phyloP scores from a whole-genome alignment of 1,140 invertebrate genomes.

The Chymomyza costata region DNA sequence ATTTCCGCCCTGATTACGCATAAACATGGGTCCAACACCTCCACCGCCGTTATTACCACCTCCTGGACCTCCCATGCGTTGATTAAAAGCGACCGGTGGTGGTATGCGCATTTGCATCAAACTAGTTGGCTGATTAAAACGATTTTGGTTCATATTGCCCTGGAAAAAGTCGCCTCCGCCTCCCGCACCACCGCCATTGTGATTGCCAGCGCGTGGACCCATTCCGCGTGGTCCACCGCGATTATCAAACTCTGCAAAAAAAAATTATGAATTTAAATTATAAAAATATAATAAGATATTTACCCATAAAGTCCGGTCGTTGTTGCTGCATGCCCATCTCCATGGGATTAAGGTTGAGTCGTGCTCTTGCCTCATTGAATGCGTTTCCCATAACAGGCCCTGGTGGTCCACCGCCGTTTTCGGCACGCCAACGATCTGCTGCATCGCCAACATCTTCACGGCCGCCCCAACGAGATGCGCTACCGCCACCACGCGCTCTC shows the following conservation, averaged over 20 bases:
- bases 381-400: slow-evolving; percentile 19
- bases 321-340: slow-evolving; percentile 31
- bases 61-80: slow-evolving; percentile 56
- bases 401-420: slow-evolving; percentile 46
- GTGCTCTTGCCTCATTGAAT: slow-evolving; percentile 55
- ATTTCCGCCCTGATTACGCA: slow-evolving; percentile 48
- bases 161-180: slow-evolving; percentile 52
- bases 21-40: slow-evolving; percentile 52
- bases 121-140: slow-evolving; percentile 70
- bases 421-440: slow-evolving; percentile 43
- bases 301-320: slow-evolving; percentile 48
- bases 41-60: slow-evolving; percentile 38
- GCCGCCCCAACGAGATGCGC: slow-evolving; percentile 55
- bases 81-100: slow-evolving; percentile 64
- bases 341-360: slow-evolving; percentile 53
- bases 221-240: slow-evolving; percentile 53
- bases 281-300: neutral
- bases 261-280: neutral
- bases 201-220: slow-evolving; percentile 41
- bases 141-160: slow-evolving; percentile 64
- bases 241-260: slow-evolving; percentile 46
- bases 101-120: slow-evolving; percentile 73
- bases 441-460: slow-evolving; percentile 51
- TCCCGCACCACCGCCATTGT: slow-evolving; percentile 39
- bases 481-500: slow-evolving; percentile 21